Conservation (phyloP, 2,797 vertebrate genomes). For the Saguinus oedipus region DNA sequence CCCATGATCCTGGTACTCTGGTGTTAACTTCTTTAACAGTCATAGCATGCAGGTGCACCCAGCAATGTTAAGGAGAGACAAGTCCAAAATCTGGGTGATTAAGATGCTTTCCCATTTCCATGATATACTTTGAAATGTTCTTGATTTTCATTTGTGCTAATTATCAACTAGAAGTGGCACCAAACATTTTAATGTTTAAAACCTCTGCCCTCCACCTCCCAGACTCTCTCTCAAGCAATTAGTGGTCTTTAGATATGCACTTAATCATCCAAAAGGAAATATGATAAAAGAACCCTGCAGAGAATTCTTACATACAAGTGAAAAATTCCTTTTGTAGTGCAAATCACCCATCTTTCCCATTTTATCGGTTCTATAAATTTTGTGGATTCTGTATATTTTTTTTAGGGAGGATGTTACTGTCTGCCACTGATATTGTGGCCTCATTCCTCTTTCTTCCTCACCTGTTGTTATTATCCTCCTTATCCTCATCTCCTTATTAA, state of each 20-base stretch:
- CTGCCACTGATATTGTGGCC: neutral
- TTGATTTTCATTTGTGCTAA: conserved; percentile 41
- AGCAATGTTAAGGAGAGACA: neutral
- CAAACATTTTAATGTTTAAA: conserved; percentile 40
- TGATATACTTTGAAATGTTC: neutral
- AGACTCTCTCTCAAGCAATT: neutral
- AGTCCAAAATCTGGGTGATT: neutral
- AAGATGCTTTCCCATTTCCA: conserved; percentile 12
- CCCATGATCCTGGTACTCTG: neutral
- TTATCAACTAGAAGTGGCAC: neutral
- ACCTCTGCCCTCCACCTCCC: neutral
- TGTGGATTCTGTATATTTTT: neutral
- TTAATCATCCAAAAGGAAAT: neutral
- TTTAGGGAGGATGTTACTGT: neutral
- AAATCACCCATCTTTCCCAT: neutral
- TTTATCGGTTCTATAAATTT: neutral
- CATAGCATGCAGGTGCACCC: neutral
- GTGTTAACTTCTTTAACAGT: neutral
- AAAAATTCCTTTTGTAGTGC: neutral
- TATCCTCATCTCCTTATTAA: neutral
- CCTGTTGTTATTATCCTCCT: neutral
- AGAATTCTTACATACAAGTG: neutral
- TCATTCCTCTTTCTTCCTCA: neutral
- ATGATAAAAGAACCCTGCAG: neutral
- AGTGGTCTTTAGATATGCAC: neutral